Evolutionary conservation across 2,113 vertebrate genomes (phyloP).

Genomic region (Chinchilla lanigera): DNA sequence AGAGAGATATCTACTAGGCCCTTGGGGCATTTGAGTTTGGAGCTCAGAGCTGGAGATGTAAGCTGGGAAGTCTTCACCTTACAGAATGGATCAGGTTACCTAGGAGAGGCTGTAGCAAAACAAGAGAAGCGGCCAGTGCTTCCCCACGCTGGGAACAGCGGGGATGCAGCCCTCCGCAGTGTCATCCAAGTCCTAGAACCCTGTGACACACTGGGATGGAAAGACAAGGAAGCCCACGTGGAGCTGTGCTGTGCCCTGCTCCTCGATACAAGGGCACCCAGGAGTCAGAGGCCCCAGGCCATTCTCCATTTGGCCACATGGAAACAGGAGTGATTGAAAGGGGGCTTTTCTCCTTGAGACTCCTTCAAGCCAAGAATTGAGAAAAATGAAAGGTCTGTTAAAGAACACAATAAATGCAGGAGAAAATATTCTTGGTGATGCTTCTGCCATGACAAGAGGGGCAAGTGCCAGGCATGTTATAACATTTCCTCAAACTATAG

Average conservation of each 20-base stretch:
- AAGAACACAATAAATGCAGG: not conserved
- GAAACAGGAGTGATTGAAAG: conserved; percentile 6
- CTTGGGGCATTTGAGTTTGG: not conserved
- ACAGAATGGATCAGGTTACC: not conserved
- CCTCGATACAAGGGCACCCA: not conserved
- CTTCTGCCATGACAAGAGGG: not conserved
- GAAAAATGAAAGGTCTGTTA: not conserved
- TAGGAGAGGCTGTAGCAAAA: not conserved
- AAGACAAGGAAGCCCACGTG: not conserved
- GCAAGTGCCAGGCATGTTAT: not conserved
- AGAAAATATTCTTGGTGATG: not conserved
- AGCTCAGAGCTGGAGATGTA: not conserved
- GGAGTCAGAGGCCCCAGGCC: not conserved
- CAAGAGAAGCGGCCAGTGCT: not conserved
- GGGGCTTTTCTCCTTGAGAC: not conserved
- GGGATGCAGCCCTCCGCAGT: too few species aligned
- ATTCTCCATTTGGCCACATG: not conserved
- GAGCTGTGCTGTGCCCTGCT: not conserved
- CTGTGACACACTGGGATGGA: not conserved
- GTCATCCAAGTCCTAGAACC: not conserved
- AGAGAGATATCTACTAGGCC: not conserved
- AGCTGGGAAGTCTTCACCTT: not conserved
- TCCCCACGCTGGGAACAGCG: too few species aligned
- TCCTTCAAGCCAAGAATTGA: not conserved
- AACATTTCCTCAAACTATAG: conserved; percentile 41